A percentile compares a stretch with the other conserved stretches of the same genome.
These are phyloP conservation scores for Dromiciops gliroides DNA, from an alignment of 2,113 vertebrate species.

Conservation along the genomic window DNA sequence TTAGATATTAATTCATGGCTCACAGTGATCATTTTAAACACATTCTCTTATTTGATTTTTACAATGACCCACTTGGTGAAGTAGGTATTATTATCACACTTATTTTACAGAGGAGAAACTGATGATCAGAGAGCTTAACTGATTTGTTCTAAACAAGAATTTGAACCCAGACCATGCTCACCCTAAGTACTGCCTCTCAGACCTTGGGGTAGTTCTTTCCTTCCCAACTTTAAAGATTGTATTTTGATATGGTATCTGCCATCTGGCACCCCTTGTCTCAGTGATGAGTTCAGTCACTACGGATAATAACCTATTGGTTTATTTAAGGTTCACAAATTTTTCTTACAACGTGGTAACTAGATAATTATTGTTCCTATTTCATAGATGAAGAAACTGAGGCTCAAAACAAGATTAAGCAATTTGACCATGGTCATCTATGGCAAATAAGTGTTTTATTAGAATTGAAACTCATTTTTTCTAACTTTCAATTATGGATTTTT, in stretches of 20 bases:
- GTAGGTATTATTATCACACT: neutral
- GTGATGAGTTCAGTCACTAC: too few relatives aligned
- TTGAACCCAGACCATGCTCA: too few relatives aligned
- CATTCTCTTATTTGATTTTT: neutral
- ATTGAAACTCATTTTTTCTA: neutral
- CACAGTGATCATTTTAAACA: neutral
- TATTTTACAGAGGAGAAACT: neutral
- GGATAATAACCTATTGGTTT: too few relatives aligned
- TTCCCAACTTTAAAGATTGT: too few relatives aligned
- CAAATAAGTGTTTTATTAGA: neutral
- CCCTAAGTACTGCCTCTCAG: too few relatives aligned
- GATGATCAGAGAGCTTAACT: neutral
- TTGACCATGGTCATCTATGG: neutral
- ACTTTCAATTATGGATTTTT: neutral
- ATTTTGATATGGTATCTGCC: too few relatives aligned
- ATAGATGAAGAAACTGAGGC: neutral
- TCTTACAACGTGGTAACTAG: neutral
- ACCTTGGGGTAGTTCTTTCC: too few relatives aligned
- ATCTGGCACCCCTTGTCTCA: too few relatives aligned
- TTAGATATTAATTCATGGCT: neutral
- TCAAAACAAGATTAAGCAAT: neutral
- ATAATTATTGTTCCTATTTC: neutral
- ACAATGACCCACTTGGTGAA: too few relatives aligned
- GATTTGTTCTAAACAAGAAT: too few relatives aligned
- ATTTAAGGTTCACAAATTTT: neutral